Evolutionary conservation across 2,113 vertebrate species (phyloP), one percentile per base, ranked within the genome.

Genomic region (Gasterosteus nipponicus): DNA sequence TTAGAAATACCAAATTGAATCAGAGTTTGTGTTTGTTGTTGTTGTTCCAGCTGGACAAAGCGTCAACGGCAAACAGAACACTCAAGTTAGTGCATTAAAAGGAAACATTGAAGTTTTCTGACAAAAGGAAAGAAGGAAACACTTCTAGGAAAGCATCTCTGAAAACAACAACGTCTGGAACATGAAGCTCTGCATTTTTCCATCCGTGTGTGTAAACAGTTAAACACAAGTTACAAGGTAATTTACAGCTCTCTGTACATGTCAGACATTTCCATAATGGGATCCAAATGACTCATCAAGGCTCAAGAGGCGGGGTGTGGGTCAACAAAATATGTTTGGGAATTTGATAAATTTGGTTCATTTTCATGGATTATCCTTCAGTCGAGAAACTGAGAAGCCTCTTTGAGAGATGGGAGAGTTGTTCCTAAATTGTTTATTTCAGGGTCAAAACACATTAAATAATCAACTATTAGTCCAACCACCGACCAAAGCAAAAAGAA

Each of bases 391-490:
- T 15, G 49, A 80, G 49, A 77, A 31, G 42, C 35, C 3, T 51
- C 54, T 39, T n/a, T 26, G 56, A 78, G 57, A 2, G n/a, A 35
- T 65, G 29, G 57, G 58, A 44, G 31, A 44, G 31, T 64, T 58
- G 85, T 89, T 86, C 58, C 83, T 74, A 86, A 85, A 77, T 57
- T 15, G 67, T 76, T 75, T 5, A 38, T 73, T 46, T 65, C 56
- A 61, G 18, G 46, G 46, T 76, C 64, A 76, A 54, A 68, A 51
- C 4, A 38, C 35, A 49, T 22, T 70, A 69, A 58, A 35, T 66
- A 67, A 62, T 42, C 53, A 26, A 19, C 59, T 67, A 58, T 54
- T 51, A 33, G 33, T 54, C 15, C 19, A 14, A 38, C 51, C 19
- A 31, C 60, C 0, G 1, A 56, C 9, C 8, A 39, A 77, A 77